Evolutionary conservation across 2,797 vertebrate species (phyloP), one percentile per base, ranked within the genome.

Genomic region (Neosalanx taihuensis): DNA sequence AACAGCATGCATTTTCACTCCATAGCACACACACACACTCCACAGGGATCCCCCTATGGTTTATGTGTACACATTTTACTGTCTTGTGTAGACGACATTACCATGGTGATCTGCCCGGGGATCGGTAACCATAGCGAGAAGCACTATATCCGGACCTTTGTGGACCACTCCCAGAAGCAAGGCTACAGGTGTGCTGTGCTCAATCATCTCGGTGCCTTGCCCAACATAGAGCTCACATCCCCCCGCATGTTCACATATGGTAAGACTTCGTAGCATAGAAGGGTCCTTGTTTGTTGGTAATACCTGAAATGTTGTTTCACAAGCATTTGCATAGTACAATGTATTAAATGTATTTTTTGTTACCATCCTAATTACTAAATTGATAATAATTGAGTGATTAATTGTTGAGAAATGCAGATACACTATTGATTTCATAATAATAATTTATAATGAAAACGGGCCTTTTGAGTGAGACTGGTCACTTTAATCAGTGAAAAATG

Each of bases 51-150:
- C 29, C 72, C 71, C 51, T 9, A 41, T 41, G 37, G 33, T 72
- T n/a, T 71, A 13, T 64, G 64, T 17, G 23, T 60, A 10, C 12
- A 29, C 60, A 17, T 58, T 13, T 61, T 29, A 17, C 23, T 66
- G 0, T 76, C 68, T 81, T 13, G 72, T 49, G 46, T 87, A 99
- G 97, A 94, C 77, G 95, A 97, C 68, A 81, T 99, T 79, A 99
- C 96, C 66, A 96, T 99, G 96, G 96, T 97, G 67, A 98, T 99
- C 89, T 99, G 97, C 81, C 97, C 97, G 2, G 97, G 97, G 80
- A 98, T 99, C 56, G 96, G 96, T 78, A 99, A 98, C 91, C 97
- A 99, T 90, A 99, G 97, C 6, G 96, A 98, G 87, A 96, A 98
- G 88, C 95, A 96, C 80, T 99, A 99, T 79, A 96, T 99, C 77